Evolutionary conservation across 92 coral and sea anemone species (phyloP).

Genomic region (Parazoanthus atlanticus): DNA sequence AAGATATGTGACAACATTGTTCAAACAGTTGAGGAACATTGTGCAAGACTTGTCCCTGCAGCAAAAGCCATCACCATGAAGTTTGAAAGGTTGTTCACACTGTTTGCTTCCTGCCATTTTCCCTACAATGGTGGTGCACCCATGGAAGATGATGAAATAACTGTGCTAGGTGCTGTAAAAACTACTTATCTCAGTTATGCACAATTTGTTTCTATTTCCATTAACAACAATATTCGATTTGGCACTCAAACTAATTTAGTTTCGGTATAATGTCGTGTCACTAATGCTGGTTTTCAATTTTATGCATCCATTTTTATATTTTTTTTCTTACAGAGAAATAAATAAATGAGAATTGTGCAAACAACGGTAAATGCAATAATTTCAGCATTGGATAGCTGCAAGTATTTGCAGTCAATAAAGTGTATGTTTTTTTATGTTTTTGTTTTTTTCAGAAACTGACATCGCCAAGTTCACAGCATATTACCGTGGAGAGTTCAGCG

Average conservation of each 20-base stretch:
- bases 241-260: too few species aligned
- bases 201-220: too few species aligned
- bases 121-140: conserved; percentile 16
- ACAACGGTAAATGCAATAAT: too few species aligned
- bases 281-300: neutral
- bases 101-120: conserved; percentile 12
- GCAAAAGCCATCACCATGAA: conserved; percentile 14
- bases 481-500: neutral
- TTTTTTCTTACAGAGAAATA: too few species aligned
- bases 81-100: neutral
- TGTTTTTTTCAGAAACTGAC: conserved; percentile 40
- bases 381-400: too few species aligned
- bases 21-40: conserved; percentile 3
- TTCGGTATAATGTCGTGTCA: too few species aligned
- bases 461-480: neutral
- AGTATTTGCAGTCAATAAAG: too few species aligned
- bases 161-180: neutral
- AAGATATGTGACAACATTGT: neutral
- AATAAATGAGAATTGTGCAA: too few species aligned
- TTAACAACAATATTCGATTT: too few species aligned
- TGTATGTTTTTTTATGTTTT: too few species aligned
- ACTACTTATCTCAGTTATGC: neutral
- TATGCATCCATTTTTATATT: neutral
- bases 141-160: conserved; percentile 15
- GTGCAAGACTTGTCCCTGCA: neutral